Evolutionary conservation across 2,797 vertebrate genomes (phyloP), one percentile per base, ranked within the genome.

Genomic region (Enteromius treurensis): DNA sequence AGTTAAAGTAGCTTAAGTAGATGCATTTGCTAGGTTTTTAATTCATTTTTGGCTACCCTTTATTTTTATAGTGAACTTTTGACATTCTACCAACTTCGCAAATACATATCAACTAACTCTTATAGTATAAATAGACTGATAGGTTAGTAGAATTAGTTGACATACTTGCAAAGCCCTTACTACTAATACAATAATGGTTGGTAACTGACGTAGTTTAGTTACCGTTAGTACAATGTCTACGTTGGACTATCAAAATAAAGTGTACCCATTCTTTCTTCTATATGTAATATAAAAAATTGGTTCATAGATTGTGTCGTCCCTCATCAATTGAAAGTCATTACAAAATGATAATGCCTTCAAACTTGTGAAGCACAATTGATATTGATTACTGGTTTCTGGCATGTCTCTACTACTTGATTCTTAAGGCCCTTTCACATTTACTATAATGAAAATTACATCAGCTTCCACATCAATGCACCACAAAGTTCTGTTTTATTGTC

Each of bases 311-410:
- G 3, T 5, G 0, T 74, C 5, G 1, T 34, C 4, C 47, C 4
- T 51, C 3, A 51, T 73, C 10, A 53, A 32, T 11, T 10, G 17
- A 53, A 53, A 73, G 47, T 11, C 26, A 13, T 49, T 9, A 47
- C 9, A 21, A 32, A 19, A 51, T 51, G 10, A 37, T 75, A n/a
- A 53, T 34, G 29, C 6, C 29, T 74, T 34, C 17, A 73, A 51
- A 29, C 11, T 69, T 42, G 3, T 69, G 26, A 14, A 51, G 15
- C 23, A 29, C 26, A 21, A 14, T 26, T 6, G 8, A 79, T 76
- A 80, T 82, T 45, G 84, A 53, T 67, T 69, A 21, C 81, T 84
- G 19, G 37, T 69, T 81, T 82, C 81, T 77, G 47, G n/a, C 53
- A 55, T 45, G 47, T 60, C 45, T 74, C 40, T 45, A 58, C 14